Conservation (phyloP, 2,888 invertebrate genomes). For the Halocaridina rubra region DNA sequence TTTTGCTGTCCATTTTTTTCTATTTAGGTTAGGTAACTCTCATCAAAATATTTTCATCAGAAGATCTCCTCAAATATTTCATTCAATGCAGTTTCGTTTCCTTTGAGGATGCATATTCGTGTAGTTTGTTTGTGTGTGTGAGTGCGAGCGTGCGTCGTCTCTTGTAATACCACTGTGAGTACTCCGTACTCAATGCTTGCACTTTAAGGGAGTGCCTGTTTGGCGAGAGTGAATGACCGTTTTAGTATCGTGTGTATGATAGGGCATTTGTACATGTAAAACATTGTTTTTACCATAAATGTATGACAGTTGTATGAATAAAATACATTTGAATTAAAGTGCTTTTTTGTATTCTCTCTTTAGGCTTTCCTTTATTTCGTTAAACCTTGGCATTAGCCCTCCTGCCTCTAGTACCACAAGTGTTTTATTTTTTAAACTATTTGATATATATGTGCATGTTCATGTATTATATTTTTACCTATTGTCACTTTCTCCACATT, state of each 20-base stretch:
- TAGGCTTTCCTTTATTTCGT: slow-evolving; percentile 43
- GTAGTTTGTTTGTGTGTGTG: slow-evolving; percentile 36
- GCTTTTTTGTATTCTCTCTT: slow-evolving; percentile 47
- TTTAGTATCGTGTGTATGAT: no score
- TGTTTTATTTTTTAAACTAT: no score
- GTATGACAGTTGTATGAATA: slow-evolving; percentile 59
- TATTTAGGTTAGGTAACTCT: slow-evolving; percentile 52
- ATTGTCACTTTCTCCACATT: no score
- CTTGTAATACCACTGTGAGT: no score
- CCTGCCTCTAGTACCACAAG: slow-evolving; percentile 49
- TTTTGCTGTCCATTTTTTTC: slow-evolving; percentile 52
- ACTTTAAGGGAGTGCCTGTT: no score
- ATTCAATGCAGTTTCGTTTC: slow-evolving; percentile 46
- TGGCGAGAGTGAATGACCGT: no score
- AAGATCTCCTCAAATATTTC: slow-evolving; percentile 48
- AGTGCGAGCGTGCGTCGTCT: slow-evolving; percentile 26
- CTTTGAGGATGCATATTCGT: slow-evolving; percentile 41
- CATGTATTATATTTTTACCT: no score
- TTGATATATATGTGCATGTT: no score
- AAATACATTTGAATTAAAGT: slow-evolving; percentile 58
- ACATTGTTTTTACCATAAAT: slow-evolving; percentile 60
- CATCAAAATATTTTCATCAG: slow-evolving; percentile 40
- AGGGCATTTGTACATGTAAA: slow-evolving; percentile 59
- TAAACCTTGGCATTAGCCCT: slow-evolving; percentile 55
- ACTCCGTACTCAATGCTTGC: slow-evolving; percentile 44